A percentile compares a stretch with the other conserved stretches of the same genome.
phyloP scores from a whole-genome alignment of 2,888 invertebrate species.

The Nyleta sp. region DNA sequence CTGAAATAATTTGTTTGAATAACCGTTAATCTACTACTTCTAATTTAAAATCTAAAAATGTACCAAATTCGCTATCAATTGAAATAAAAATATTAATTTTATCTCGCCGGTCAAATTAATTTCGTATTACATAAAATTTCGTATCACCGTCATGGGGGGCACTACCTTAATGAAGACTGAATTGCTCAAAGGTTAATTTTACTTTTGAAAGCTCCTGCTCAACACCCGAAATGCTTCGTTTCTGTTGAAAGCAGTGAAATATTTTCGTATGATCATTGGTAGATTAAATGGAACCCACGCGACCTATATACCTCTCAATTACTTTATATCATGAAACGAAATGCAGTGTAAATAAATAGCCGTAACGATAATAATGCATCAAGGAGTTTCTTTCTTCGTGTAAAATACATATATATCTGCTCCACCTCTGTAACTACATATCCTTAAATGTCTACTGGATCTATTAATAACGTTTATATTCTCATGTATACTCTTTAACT shows the following conservation, averaged over 20 bases:
- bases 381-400: conserved; percentile 65
- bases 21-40: too few relatives aligned
- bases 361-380: conserved; percentile 36
- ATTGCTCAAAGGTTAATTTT: conserved; percentile 49
- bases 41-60: too few relatives aligned
- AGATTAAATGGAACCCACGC: conserved; percentile 13
- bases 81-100: too few relatives aligned
- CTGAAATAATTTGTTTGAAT: too few relatives aligned
- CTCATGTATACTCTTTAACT: conserved; percentile 61
- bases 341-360: conserved; percentile 56
- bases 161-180: conserved; percentile 11
- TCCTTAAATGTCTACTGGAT: conserved; percentile 80
- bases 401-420: conserved; percentile 56
- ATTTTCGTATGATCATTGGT: conserved; percentile 27
- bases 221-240: conserved; percentile 24
- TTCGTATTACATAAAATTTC: too few relatives aligned
- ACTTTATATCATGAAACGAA: conserved; percentile 32
- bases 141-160: too few relatives aligned
- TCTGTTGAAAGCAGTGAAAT: conserved; percentile 20
- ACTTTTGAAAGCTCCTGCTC: conserved; percentile 25
- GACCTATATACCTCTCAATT: conserved; percentile 49
- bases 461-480: conserved; percentile 78
- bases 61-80: too few relatives aligned
- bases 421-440: conserved; percentile 79
- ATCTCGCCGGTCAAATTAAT: too few relatives aligned